These are phyloP conservation scores for Brachyrhaphis roseni DNA, from an alignment of 2,797 vertebrate species.

Conservation along the genomic window DNA sequence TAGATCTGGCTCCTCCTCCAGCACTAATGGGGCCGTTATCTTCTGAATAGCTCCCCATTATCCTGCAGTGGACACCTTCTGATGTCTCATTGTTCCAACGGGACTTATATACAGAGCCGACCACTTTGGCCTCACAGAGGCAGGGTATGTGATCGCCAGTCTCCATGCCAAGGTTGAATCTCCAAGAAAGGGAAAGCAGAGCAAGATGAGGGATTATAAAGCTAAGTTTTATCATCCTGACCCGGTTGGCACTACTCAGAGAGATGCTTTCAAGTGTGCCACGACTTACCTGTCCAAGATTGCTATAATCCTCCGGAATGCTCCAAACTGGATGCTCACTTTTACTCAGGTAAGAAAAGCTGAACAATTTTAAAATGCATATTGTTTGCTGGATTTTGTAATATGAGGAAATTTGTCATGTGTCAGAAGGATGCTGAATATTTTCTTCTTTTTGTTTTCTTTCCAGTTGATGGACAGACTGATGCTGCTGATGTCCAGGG, in stretches of 20 bases:
- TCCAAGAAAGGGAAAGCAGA: constrained; percentile 24
- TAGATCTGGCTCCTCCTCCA: constrained; percentile 3
- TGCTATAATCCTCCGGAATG: constrained; percentile 68
- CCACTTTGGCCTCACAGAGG: background rate
- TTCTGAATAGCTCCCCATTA: constrained; percentile 33
- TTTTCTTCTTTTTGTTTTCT: background rate
- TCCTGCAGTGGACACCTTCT: constrained; percentile 22
- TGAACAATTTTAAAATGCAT: background rate
- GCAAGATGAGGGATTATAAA: constrained; percentile 14
- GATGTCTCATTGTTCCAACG: constrained; percentile 35
- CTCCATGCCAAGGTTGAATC: background rate
- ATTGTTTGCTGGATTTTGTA: background rate
- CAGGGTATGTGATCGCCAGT: background rate
- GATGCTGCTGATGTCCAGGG: constrained; percentile 45
- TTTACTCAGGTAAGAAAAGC: constrained; percentile 64
- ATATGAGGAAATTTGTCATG: background rate
- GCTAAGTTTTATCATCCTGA: background rate
- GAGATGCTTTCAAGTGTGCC: constrained; percentile 11
- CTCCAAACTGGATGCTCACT: constrained; percentile 77
- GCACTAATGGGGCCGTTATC: background rate
- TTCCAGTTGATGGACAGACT: constrained; percentile 75
- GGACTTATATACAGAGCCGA: constrained; percentile 25
- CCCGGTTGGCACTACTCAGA: constrained; percentile 13
- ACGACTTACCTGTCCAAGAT: constrained; percentile 73
- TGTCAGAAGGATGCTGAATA: constrained; percentile 54